Conservation (phyloP, 2,113 vertebrate genomes). For the Stigmatopora nigra region DNA sequence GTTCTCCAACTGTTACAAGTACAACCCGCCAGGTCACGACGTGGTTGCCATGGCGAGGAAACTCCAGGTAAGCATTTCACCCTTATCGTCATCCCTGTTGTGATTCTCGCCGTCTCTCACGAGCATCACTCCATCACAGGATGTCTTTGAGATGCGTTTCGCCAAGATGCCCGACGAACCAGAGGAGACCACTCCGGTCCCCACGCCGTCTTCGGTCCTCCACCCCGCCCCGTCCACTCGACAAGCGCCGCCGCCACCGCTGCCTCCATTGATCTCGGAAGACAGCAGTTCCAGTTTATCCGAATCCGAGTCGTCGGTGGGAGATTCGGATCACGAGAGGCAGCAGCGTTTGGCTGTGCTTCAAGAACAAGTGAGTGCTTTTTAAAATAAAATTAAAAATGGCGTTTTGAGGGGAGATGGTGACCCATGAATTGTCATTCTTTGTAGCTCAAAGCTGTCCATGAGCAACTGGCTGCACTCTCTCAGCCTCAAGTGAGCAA, state of each 20-base stretch:
- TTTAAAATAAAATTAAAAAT: background rate
- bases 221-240: constrained; percentile 66
- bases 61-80: constrained; percentile 74
- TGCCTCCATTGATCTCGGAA: constrained; percentile 74
- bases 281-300: constrained; percentile 84
- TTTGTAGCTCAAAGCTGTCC: constrained; percentile 85
- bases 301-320: constrained; percentile 82
- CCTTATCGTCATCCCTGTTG: background rate
- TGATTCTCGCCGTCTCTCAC: background rate
- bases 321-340: constrained; percentile 83
- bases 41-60: constrained; percentile 88
- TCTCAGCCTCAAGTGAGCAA: constrained; percentile 88
- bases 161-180: constrained; percentile 93
- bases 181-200: constrained; percentile 71
- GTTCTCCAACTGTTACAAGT: constrained; percentile 97
- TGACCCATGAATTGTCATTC: background rate
- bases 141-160: constrained; percentile 94
- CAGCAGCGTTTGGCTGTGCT: constrained; percentile 86
- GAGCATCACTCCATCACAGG: constrained; percentile 58
- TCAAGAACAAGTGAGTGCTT: constrained; percentile 81
- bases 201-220: constrained; percentile 76
- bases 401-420: background rate
- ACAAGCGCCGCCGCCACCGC: constrained; percentile 69
- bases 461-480: constrained; percentile 89
- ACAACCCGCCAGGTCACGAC: constrained; percentile 91